Conservation (phyloP, 2,888 invertebrate genomes). For the Apamea epomidion region DNA sequence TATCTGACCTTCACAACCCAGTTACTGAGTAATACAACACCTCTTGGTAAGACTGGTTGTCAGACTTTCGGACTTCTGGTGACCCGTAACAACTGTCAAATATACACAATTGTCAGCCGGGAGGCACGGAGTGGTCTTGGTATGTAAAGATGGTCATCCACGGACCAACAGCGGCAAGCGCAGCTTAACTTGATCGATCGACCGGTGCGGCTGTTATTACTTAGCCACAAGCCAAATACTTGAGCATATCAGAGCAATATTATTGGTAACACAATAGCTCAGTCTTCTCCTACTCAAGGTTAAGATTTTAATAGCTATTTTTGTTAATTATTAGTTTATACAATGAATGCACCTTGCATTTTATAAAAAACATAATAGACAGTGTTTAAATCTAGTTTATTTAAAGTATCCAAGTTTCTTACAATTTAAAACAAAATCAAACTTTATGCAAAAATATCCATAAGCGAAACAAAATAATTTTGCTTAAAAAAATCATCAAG, state of each 20-base stretch:
- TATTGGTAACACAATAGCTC: background rate
- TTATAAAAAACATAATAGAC: background rate
- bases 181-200: background rate
- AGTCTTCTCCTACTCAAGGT: background rate
- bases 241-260: background rate
- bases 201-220: background rate
- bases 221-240: background rate
- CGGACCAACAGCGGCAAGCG: background rate
- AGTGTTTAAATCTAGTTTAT: slow-evolving; percentile 38
- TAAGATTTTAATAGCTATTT: background rate
- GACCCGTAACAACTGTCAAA: no score
- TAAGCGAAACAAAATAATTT: slow-evolving; percentile 44
- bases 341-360: background rate
- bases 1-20: background rate
- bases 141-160: background rate
- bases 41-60: background rate
- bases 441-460: slow-evolving; percentile 4
- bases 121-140: background rate
- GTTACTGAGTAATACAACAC: background rate
- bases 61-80: no score
- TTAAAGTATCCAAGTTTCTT: slow-evolving; percentile 11
- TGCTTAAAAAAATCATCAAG: slow-evolving; percentile 43
- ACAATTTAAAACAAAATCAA: slow-evolving; percentile 23
- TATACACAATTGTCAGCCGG: background rate
- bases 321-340: background rate